Percentiles rank a stretch among this genome's conserved stretches.
Conservation (phyloP, 2,113 vertebrate genomes). For the Hippolais icterina region DNA sequence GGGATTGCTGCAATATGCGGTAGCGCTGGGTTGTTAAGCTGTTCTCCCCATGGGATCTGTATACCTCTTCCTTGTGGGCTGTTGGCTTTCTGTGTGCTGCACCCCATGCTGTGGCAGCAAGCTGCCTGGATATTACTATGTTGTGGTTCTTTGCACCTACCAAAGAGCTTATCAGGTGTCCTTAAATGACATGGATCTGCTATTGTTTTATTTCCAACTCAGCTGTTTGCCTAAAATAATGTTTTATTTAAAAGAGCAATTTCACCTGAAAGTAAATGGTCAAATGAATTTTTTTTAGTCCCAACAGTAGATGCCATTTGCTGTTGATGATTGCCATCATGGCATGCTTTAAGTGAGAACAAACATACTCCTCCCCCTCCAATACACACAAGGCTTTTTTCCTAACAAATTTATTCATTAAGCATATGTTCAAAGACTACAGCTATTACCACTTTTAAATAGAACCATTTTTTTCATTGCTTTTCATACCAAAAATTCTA, state of each 20-base stretch:
- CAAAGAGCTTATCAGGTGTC: background rate
- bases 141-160: background rate
- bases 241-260: background rate
- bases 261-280: conserved; percentile 18
- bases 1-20: background rate
- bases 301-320: conserved; percentile 19
- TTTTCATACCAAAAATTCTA: conserved; percentile 46
- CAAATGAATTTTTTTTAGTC: background rate
- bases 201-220: conserved; percentile 12
- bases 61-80: background rate
- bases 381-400: conserved; percentile 55
- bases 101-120: conserved; percentile 22
- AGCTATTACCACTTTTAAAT: conserved; percentile 62
- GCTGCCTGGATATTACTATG: background rate
- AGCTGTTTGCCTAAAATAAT: background rate
- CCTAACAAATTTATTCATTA: conserved; percentile 50
- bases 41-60: background rate
- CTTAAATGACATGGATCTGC: background rate
- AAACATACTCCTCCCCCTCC: conserved; percentile 33
- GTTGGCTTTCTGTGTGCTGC: background rate
- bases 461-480: conserved; percentile 52
- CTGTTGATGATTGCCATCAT: conserved; percentile 21
- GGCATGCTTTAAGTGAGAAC: conserved; percentile 20
- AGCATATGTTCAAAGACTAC: conserved; percentile 63
- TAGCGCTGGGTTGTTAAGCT: background rate